A percentile compares a stretch with the other conserved stretches of the same genome.
Evolutionary conservation across 2,797 vertebrate genomes (phyloP).

Genomic region (Molossus alvarezi): DNA sequence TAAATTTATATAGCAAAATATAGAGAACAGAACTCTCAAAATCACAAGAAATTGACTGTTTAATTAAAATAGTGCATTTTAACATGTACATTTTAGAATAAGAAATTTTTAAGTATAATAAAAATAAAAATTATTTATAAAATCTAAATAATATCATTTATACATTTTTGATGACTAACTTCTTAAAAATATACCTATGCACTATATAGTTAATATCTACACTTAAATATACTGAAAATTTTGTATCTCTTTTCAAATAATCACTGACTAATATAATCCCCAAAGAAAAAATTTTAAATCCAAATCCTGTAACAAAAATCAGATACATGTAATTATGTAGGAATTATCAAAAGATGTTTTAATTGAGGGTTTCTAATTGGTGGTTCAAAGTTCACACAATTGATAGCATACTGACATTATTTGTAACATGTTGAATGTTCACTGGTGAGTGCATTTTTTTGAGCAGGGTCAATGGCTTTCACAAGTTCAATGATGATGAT

Average conservation of each 20-base stretch:
- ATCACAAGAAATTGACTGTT: not conserved
- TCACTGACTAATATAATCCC: not conserved
- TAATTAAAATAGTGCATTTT: not conserved
- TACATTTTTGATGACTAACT: not conserved
- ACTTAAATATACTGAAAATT: not conserved
- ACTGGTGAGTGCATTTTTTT: not conserved
- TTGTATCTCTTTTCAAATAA: not conserved
- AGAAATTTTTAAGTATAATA: not conserved
- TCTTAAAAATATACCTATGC: not conserved
- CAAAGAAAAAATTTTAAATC: not conserved
- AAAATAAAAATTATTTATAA: not conserved
- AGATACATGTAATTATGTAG: not conserved
- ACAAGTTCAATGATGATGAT: slow-evolving; percentile 22
- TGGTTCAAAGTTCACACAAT: not conserved
- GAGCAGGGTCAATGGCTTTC: not conserved
- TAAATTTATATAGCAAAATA: not conserved
- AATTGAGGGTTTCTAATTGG: not conserved
- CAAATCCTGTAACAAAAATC: not conserved
- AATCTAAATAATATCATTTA: slow-evolving; percentile 24
- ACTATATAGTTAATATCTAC: not conserved
- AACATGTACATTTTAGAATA: slow-evolving; percentile 8
- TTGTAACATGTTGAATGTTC: not conserved
- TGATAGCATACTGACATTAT: not conserved
- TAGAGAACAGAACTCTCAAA: not conserved
- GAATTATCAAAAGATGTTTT: slow-evolving; percentile 19